Base-by-base conservation (phyloP, 2,888 invertebrate genomes). In the Neoascia interrupta region DNA sequence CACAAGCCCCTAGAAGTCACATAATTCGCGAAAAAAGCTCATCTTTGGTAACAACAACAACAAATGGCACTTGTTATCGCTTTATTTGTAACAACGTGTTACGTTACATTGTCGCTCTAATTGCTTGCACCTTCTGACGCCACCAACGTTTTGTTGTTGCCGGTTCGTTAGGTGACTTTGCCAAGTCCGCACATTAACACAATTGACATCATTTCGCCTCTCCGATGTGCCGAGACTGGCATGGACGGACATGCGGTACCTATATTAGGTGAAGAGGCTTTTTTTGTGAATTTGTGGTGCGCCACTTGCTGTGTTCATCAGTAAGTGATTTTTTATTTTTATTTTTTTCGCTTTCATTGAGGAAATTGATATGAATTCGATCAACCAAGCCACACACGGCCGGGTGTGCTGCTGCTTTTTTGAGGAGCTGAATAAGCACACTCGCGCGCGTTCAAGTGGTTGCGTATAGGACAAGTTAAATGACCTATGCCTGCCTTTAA, bases 341-440 rank as follows among this genome's bases (percentile, higher is more conserved):
- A n/a, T 47, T 43, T 36, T 19, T 11, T 43, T 60, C 39, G 45
- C 28, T 60, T 68, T 49, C 68, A 15, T 54, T 53, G 39, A 60
- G 53, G 45, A 61, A 56, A 61, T 74, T 68, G 60, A 49, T 49
- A 54, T 28, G 54, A 75, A 61, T 68, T 68, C 49, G 68, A 75
- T 68, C 69, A 49, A 31, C 6, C n/a, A n/a, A n/a, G n/a, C n/a
- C n/a, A n/a, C n/a, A n/a, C n/a, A n/a, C n/a, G n/a, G n/a, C n/a
- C n/a, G n/a, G n/a, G n/a, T n/a, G n/a, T n/a, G n/a, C n/a, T n/a
- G n/a, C n/a, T n/a, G n/a, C n/a, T n/a, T n/a, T n/a, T n/a, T n/a
- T n/a, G n/a, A n/a, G n/a, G n/a, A n/a, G n/a, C n/a, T n/a, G 10
- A 16, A 31, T 45, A 1, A 37, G 15, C 13, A 15, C 37, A 21